These are phyloP conservation scores for Poeciliopsis turrubarensis DNA, from an alignment of 2,113 vertebrate genomes.

Conservation along the genomic window DNA sequence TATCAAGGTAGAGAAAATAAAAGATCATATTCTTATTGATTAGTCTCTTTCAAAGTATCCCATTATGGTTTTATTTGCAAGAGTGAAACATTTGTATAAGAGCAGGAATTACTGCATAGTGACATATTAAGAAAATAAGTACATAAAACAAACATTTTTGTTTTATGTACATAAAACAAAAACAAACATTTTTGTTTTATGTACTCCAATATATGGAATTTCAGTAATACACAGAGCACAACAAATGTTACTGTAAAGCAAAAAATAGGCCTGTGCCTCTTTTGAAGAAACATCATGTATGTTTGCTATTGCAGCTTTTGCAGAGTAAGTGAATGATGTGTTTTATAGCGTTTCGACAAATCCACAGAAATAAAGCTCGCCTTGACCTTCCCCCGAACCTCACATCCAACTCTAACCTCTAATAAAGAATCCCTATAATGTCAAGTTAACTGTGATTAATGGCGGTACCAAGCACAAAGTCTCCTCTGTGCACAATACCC, in stretches of 20 bases:
- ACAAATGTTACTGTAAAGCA: background rate
- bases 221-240: background rate
- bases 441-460: constrained; percentile 73
- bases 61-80: constrained; percentile 58
- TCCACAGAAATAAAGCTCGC: constrained; percentile 37
- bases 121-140: background rate
- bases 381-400: constrained; percentile 49
- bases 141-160: background rate
- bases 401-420: constrained; percentile 47
- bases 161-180: background rate
- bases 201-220: background rate
- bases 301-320: background rate
- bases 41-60: constrained; percentile 67
- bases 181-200: background rate
- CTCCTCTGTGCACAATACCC: constrained; percentile 61
- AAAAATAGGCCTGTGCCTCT: background rate
- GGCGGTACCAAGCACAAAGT: constrained; percentile 54
- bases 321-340: background rate
- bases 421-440: constrained; percentile 64
- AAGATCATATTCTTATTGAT: constrained; percentile 33
- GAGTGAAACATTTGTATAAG: constrained; percentile 19
- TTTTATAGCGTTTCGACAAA: constrained; percentile 24
- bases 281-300: background rate
- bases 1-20: constrained; percentile 41
- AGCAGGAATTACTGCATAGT: background rate